Conservation (phyloP, 2,113 vertebrate species). For the Haemorhous mexicanus region DNA sequence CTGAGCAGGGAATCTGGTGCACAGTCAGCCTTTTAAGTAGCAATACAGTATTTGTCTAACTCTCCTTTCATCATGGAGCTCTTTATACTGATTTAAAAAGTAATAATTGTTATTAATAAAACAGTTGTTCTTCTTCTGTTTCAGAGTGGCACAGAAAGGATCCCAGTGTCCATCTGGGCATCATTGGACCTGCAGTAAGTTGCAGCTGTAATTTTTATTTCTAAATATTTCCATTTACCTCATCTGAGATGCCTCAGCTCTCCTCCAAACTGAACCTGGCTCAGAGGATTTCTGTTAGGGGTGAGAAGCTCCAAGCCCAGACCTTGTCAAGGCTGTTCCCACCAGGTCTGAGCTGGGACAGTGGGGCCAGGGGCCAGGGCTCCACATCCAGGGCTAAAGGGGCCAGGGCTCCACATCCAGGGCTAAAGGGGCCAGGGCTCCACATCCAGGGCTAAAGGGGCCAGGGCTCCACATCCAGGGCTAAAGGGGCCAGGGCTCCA, state of each 20-base stretch:
- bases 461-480: too few species aligned
- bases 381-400: too few species aligned
- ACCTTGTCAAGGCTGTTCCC: background rate
- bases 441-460: too few species aligned
- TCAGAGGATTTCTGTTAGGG: background rate
- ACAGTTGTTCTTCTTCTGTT: conserved; percentile 7
- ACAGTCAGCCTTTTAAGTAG: background rate
- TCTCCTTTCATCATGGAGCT: background rate
- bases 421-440: too few species aligned
- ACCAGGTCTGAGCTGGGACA: background rate
- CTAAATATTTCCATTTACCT: background rate
- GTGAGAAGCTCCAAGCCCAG: background rate
- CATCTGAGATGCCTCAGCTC: background rate
- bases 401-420: too few species aligned
- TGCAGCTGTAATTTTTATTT: background rate
- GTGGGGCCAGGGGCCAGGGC: too few species aligned
- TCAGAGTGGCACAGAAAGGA: conserved; percentile 85
- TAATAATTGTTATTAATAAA: background rate
- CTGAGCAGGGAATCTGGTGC: background rate
- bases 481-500: too few species aligned
- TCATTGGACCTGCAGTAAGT: conserved; percentile 87
- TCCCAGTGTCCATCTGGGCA: conserved; percentile 77
- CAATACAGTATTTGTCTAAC: background rate
- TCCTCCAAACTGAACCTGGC: background rate
- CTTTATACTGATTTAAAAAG: background rate